Conservation (phyloP, 2,113 vertebrate genomes). For the Eudorcas thomsonii region DNA sequence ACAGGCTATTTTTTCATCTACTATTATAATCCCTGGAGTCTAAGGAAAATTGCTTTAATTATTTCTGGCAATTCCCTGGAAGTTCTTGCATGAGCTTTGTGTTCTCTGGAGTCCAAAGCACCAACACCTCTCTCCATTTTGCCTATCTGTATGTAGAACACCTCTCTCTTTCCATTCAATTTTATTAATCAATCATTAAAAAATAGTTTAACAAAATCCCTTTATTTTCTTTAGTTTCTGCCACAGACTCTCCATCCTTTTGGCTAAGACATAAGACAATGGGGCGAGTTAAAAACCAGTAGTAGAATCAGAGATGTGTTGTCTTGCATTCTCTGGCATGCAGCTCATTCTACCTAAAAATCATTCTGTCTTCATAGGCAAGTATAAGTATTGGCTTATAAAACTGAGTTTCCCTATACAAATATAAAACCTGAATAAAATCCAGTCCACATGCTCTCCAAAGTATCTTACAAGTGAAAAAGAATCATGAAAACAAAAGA, state of each 20-base stretch:
- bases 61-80: background rate
- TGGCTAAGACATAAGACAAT: background rate
- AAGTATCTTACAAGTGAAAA: background rate
- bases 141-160: background rate
- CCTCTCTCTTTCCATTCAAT: background rate
- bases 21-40: background rate
- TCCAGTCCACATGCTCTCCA: background rate
- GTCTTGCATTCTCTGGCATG: background rate
- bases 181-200: background rate
- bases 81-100: background rate
- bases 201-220: background rate
- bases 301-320: background rate
- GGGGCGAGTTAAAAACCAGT: background rate
- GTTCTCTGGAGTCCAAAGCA: background rate
- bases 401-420: background rate
- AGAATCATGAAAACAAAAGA: background rate
- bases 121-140: background rate
- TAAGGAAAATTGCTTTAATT: background rate
- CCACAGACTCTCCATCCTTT: background rate
- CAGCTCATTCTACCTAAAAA: background rate
- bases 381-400: background rate
- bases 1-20: background rate
- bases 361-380: background rate
- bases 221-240: background rate
- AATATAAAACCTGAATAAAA: background rate